These are phyloP conservation scores for Arctopsyche grandis DNA, from an alignment of 1,140 invertebrate species.

Conservation along the genomic window DNA sequence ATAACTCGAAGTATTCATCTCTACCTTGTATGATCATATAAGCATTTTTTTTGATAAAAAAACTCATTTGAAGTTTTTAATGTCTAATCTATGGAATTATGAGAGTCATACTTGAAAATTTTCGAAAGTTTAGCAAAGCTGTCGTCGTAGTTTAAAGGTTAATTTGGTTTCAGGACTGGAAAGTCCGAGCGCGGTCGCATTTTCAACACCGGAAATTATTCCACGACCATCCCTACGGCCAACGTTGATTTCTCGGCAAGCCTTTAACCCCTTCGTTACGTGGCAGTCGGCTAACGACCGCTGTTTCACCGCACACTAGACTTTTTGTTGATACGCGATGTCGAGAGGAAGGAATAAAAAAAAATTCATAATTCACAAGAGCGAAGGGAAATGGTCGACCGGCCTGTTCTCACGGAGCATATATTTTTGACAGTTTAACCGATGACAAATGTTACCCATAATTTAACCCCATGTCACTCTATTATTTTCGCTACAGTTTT, in stretches of 20 bases:
- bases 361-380: conserved; percentile 41
- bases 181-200: neutral
- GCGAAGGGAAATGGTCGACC: conserved; percentile 35
- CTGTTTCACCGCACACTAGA: neutral
- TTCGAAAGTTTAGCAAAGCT: too few species aligned
- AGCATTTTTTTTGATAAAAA: too few species aligned
- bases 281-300: conserved; percentile 18
- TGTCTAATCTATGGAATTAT: too few species aligned
- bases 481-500: conserved; percentile 39
- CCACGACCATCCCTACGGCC: neutral
- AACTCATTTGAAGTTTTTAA: too few species aligned
- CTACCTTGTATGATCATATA: too few species aligned
- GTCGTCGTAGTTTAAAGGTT: neutral
- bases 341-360: neutral
- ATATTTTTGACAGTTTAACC: conserved; percentile 40
- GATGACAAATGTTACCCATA: conserved; percentile 37
- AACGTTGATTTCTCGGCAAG: neutral
- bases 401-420: conserved; percentile 35
- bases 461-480: conserved; percentile 27
- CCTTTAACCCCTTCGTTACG: neutral
- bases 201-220: conserved; percentile 18
- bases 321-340: conserved; percentile 35
- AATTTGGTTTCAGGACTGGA: neutral
- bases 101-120: too few species aligned
- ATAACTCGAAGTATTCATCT: too few species aligned